Evolutionary conservation across 2,797 vertebrate genomes (phyloP).

Genomic region (Clamator glandarius): DNA sequence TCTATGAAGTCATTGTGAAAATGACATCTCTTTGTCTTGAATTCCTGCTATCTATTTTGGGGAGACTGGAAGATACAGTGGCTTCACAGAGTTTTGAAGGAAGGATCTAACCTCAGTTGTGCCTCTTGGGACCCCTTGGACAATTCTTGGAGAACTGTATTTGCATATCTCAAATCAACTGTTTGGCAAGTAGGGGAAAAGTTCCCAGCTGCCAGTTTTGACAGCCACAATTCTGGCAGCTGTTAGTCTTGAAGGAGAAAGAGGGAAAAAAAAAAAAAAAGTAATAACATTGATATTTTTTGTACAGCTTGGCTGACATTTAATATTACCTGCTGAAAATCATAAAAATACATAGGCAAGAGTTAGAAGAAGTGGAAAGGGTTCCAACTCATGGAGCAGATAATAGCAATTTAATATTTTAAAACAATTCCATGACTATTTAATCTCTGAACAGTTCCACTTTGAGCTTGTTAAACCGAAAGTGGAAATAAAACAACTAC

Average conservation of each 20-base stretch:
- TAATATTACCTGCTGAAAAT: conserved; percentile 43
- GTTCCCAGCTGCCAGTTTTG: conserved; percentile 67
- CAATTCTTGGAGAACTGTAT: conserved; percentile 57
- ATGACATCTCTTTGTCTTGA: conserved; percentile 53
- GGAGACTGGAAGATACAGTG: background rate
- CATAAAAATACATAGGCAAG: background rate
- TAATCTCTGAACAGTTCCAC: conserved; percentile 1
- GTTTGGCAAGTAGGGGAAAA: conserved; percentile 57
- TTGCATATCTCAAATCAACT: conserved; percentile 66
- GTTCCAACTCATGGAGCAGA: background rate
- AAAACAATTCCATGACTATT: conserved; percentile 25
- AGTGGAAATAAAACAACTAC: conserved; percentile 48
- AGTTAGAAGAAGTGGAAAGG: background rate
- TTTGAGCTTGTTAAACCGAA: conserved; percentile 23
- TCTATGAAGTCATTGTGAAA: conserved; percentile 22
- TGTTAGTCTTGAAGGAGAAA: conserved; percentile 30
- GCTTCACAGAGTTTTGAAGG: conserved; percentile 24
- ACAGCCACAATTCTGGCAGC: conserved; percentile 61
- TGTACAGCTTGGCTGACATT: conserved; percentile 42
- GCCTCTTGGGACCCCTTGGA: conserved; percentile 52
- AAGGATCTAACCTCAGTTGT: conserved; percentile 41
- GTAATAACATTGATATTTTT: conserved; percentile 37
- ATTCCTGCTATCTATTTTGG: conserved; percentile 64
- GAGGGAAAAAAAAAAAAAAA: background rate
- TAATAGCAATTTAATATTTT: conserved; percentile 55